These are phyloP conservation scores for Antedon bifida DNA, from an alignment of 35 echinoderm and acorn worm genomes.

Conservation along the genomic window DNA sequence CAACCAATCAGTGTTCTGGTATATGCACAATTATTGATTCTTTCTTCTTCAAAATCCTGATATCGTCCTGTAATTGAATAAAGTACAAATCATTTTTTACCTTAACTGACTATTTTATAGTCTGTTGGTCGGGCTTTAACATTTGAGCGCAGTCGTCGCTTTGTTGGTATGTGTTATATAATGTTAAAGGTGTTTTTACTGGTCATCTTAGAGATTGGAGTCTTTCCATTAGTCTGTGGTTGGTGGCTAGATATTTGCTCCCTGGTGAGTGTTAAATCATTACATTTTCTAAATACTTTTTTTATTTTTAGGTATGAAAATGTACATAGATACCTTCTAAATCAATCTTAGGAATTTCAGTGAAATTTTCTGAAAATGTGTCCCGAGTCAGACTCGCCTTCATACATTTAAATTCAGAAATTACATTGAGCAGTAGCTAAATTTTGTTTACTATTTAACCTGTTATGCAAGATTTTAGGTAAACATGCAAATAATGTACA, in stretches of 20 bases:
- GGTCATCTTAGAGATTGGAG: constrained; percentile 71
- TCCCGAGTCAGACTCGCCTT: no score
- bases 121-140: constrained; percentile 25
- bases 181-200: constrained; percentile 93
- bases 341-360: no score
- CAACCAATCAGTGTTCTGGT: no score
- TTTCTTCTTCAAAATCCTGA: no score
- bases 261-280: constrained; percentile 66
- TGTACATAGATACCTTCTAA: background rate
- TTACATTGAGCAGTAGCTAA: no score
- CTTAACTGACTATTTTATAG: constrained; percentile 4
- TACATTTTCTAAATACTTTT: background rate
- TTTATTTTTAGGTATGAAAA: background rate
- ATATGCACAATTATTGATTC: no score
- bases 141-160: constrained; percentile 43
- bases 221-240: constrained; percentile 82
- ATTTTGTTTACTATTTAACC: no score
- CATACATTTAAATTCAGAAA: no score
- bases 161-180: constrained; percentile 91
- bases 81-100: background rate
- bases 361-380: no score
- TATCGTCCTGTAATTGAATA: no score
- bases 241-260: constrained; percentile 99
- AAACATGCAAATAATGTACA: no score
- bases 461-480: no score